Evolutionary conservation across 2,888 invertebrate species (phyloP), one percentile per base, ranked within the genome.

Genomic region (Hanleya hanleyi): DNA sequence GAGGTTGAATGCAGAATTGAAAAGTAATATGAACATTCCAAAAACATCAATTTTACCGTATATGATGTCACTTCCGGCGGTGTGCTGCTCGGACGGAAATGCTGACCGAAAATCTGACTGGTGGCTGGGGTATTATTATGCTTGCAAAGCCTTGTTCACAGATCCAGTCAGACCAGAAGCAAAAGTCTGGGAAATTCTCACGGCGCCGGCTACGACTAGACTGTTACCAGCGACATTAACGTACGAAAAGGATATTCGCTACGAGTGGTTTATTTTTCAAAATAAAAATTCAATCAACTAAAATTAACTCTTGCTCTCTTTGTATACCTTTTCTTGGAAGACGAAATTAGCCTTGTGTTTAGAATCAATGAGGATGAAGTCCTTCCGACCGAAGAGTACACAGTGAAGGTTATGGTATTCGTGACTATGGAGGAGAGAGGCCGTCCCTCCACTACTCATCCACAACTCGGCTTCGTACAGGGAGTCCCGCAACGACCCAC

Each of bases 371-470:
- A 90, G 71, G 50, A 90, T 87, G 76, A 90, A 90, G 76, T 91
- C 91, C 69, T 90, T 89, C n/a, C 90, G 77, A 1, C 91, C 91
- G 66, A 89, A 87, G 18, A 90, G 72, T 15, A 90, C 84, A 77
- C 91, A 91, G 78, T 90, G 90, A 5, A 90, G 76, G 75, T 87
- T 86, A 74, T 90, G 89, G 74, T 90, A 87, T 5, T 87, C 86
- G 73, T 90, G 90, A 26, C 87, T 86, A 74, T 90, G 89, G 0
- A 91, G 79, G 18, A 86, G 75, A 22, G 89, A 88, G 22, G 87
- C 78, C 1, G 90, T 89, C 1, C 88, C 88, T 3, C 91, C 91
- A 50, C 84, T 84, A 72, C 88, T 87, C 87, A 90, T 89, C 90
- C 90, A 90, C 65, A 90, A 70, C 75, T 89, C 87, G 0, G 87